A percentile compares a stretch with the other conserved stretches of the same genome.
These are phyloP conservation scores for Solea senegalensis DNA, from an alignment of 2,113 vertebrate genomes.

Conservation along the genomic window DNA sequence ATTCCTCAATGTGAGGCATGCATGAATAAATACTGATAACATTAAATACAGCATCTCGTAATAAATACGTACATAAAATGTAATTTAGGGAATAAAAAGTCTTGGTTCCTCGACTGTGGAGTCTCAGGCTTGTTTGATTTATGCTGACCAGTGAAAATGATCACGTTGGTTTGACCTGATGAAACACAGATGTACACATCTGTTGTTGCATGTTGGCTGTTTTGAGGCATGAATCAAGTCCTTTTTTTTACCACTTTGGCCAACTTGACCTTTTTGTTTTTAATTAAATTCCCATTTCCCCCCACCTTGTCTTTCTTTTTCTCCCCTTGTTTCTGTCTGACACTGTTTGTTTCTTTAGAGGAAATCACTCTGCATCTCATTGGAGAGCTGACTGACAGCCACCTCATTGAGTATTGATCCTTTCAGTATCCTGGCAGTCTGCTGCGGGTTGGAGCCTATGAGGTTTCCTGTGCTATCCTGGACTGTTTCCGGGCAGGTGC, in stretches of 20 bases:
- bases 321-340: background rate
- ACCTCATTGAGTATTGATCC: constrained; percentile 70
- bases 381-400: constrained; percentile 80
- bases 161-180: constrained; percentile 38
- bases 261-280: background rate
- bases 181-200: constrained; percentile 16
- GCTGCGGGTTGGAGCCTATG: constrained; percentile 60
- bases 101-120: constrained; percentile 8
- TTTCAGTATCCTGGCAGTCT: constrained; percentile 71
- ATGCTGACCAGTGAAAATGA: constrained; percentile 24
- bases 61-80: constrained; percentile 48
- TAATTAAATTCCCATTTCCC: constrained; percentile 12
- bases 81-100: constrained; percentile 18
- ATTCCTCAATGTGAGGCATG: constrained; percentile 46
- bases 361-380: constrained; percentile 80
- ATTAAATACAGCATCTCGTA: constrained; percentile 41
- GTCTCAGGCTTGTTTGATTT: constrained; percentile 7
- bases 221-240: constrained; percentile 56
- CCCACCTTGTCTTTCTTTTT: background rate
- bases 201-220: constrained; percentile 36
- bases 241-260: background rate
- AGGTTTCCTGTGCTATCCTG: constrained; percentile 20
- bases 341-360: constrained; percentile 54
- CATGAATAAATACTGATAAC: constrained; percentile 51
- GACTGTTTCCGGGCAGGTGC: constrained; percentile 59